Base-by-base conservation (phyloP, 2,888 invertebrate species). In the Beris chalybata region DNA sequence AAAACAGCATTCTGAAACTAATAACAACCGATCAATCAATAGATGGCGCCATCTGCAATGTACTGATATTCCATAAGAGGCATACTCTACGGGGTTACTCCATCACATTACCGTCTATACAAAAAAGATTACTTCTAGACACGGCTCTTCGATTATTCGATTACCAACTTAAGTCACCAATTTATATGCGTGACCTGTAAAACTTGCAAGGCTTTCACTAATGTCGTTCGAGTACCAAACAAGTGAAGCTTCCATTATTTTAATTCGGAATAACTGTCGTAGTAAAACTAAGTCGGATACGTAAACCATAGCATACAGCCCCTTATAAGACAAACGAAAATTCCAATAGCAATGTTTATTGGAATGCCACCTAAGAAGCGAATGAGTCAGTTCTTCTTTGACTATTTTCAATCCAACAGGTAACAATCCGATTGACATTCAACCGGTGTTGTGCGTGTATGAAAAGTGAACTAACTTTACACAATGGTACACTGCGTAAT, bases 21-120 rank as follows among this genome's bases (percentile, higher is more conserved):
- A 56, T 56, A 56, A 56, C 13, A 56, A 56, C 38, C 31, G 56
- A 56, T 56, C 56, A 56, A 56, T 56, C 56, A 56, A 56, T 56
- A 43, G 56, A n/a, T 43, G 38, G 56, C 56, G 56, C 56, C 56
- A 56, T 38, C 56, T 56, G 56, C 43, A 56, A 22, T 43, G 6
- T 56, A 4, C 56, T 38, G 43, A 38, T 56, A 38, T 22, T 22
- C 22, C 12, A 13, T 43, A 56, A 38, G 38, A 38, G 5, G 38
- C 38, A 38, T 38, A 38, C 38, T 38, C 5, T 38, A 38, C 38
- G 38, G 5, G 5, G 1, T 22, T 22, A 56, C 56, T 32, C n/a
- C 7, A 56, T 5, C 38, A 13, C 43, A 15, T 13, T 15, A 56
- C 32, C 12, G 31, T 15, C 15, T 43, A 56, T 38, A 43, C 15